These are phyloP conservation scores for Triops cancriformis DNA, from an alignment of 1,140 invertebrate genomes.

Conservation along the genomic window DNA sequence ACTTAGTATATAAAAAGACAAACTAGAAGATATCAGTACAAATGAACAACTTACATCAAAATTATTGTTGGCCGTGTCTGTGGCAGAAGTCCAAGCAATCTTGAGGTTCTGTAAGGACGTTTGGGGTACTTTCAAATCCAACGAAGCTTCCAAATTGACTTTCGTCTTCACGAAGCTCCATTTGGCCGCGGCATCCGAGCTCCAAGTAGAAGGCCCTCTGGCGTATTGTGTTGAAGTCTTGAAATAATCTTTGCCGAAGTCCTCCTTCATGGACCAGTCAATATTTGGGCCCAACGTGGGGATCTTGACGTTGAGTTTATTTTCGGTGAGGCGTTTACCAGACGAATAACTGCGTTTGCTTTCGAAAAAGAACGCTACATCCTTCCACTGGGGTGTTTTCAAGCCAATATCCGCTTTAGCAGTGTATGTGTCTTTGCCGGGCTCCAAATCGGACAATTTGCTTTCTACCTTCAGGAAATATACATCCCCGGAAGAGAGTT, in stretches of 20 bases:
- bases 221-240: conserved; percentile 14
- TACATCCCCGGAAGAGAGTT: conserved; percentile 17
- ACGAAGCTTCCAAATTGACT: conserved; percentile 19
- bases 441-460: conserved; percentile 19
- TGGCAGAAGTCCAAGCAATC: conserved; percentile 3
- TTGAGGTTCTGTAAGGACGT: conserved; percentile 24
- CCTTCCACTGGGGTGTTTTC: conserved; percentile 18
- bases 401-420: conserved; percentile 23
- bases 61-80: conserved; percentile 12
- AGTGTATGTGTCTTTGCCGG: conserved; percentile 17
- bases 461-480: conserved; percentile 20
- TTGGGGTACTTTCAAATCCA: conserved; percentile 26
- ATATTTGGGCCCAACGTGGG: conserved; percentile 26
- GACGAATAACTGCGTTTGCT: conserved; percentile 11
- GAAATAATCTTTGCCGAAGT: conserved; percentile 22
- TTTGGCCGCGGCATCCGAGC: conserved; percentile 22
- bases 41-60: conserved; percentile 16
- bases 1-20: not conserved
- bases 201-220: conserved; percentile 22
- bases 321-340: conserved; percentile 19
- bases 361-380: conserved; percentile 14
- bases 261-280: conserved; percentile 19
- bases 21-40: too few species aligned
- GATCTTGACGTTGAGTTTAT: conserved; percentile 18
- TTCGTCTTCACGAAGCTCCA: conserved; percentile 4